These are phyloP conservation scores for Chlorodrepanis virens DNA, from an alignment of 2,113 vertebrate species.

Conservation along the genomic window DNA sequence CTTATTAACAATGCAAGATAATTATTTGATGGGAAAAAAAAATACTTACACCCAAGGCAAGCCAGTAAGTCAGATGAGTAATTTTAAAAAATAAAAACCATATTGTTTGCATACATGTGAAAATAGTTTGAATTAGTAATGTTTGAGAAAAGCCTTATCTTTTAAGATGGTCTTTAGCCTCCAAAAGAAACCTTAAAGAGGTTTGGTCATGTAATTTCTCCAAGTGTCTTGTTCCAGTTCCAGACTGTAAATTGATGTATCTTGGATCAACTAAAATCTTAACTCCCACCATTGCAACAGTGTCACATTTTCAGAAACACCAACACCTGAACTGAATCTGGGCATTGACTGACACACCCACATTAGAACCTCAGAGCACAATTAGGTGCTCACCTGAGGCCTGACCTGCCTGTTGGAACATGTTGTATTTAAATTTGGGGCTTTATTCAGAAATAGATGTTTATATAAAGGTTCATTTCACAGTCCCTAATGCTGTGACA, in stretches of 20 bases:
- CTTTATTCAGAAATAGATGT: background rate
- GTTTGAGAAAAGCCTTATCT: background rate
- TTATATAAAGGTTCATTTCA: background rate
- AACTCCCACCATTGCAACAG: background rate
- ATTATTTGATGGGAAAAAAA: background rate
- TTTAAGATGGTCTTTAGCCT: background rate
- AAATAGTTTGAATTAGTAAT: background rate
- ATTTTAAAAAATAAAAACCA: background rate
- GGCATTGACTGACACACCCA: background rate
- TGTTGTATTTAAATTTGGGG: background rate
- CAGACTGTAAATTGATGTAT: background rate
- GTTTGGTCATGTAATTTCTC: background rate
- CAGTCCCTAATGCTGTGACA: background rate
- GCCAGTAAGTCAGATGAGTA: background rate
- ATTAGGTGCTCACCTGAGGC: background rate
- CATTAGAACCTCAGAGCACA: background rate
- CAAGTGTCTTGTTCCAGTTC: background rate
- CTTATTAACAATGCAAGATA: background rate
- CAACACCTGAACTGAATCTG: background rate
- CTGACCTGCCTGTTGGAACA: background rate
- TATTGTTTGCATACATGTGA: background rate
- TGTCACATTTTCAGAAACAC: background rate
- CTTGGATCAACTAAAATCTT: background rate
- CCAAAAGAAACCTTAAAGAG: background rate
- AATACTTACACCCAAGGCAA: background rate